These are phyloP conservation scores for Chinchilla lanigera DNA, from an alignment of 2,113 vertebrate species.

Conservation along the genomic window DNA sequence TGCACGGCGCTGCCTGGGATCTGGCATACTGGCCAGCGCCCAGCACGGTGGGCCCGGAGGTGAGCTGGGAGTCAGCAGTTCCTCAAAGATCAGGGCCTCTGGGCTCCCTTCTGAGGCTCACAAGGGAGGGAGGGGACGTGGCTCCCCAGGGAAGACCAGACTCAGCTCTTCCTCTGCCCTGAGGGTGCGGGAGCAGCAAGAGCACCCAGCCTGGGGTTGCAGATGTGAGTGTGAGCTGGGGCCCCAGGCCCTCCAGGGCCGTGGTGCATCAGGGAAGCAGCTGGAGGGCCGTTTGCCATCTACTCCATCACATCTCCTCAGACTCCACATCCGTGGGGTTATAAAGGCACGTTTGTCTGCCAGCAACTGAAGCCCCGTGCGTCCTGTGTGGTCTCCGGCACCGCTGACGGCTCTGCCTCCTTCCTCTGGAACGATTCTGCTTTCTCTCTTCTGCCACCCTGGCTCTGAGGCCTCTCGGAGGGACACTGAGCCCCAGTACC, in stretches of 20 bases:
- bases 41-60: neutral
- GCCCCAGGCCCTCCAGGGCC: neutral
- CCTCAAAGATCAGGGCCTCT: neutral
- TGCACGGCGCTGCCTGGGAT: rapidly evolving
- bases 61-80: rapidly evolving
- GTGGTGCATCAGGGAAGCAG: neutral
- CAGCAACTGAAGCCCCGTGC: neutral
- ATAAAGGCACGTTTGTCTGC: neutral
- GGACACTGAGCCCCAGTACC: rapidly evolving
- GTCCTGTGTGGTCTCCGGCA: rapidly evolving
- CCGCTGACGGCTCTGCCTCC: rapidly evolving
- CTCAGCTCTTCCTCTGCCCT: neutral
- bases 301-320: rapidly evolving
- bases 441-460: rapidly evolving
- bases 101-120: neutral
- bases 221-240: neutral
- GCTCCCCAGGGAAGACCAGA: neutral
- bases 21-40: too few species aligned
- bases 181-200: too few species aligned
- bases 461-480: neutral
- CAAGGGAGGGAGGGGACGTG: neutral
- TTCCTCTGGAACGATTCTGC: rapidly evolving
- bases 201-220: neutral
- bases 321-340: neutral
- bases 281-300: rapidly evolving